Conservation (phyloP, 2,113 vertebrate genomes). For the Cyrtonyx montezumae region DNA sequence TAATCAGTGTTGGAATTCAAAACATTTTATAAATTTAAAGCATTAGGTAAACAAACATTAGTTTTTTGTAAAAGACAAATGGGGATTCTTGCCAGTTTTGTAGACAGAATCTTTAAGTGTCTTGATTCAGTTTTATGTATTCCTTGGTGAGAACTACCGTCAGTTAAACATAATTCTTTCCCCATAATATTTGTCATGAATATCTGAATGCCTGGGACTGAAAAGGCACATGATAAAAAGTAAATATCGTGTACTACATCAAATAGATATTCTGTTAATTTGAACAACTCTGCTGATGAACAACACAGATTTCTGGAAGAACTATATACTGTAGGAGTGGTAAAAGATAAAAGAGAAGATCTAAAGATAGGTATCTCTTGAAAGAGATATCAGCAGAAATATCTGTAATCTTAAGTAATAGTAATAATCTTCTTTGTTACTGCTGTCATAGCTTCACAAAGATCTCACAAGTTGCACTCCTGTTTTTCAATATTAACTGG, state of each 20-base stretch:
- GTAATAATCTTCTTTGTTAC: background rate
- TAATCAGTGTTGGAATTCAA: background rate
- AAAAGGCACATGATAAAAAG: background rate
- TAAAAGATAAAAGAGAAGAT: background rate
- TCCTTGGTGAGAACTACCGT: background rate
- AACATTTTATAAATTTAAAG: background rate
- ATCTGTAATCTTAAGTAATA: background rate
- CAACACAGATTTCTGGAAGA: background rate
- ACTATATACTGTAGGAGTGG: background rate
- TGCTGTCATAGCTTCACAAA: background rate
- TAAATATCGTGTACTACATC: background rate
- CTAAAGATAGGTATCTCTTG: background rate
- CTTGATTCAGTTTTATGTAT: background rate
- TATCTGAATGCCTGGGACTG: background rate
- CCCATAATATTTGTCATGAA: background rate
- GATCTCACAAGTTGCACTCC: background rate
- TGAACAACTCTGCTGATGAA: background rate
- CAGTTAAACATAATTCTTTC: background rate
- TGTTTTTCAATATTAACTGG: background rate
- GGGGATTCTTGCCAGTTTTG: background rate
- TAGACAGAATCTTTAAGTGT: background rate
- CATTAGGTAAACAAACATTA: background rate
- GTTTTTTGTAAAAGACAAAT: background rate
- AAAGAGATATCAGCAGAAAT: constrained; percentile 3
- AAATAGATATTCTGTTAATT: background rate